Evolutionary conservation across 35 echinoderm and acorn worm genomes (phyloP), one percentile per base, ranked within the genome.

Genomic region (Amphiura filiformis): DNA sequence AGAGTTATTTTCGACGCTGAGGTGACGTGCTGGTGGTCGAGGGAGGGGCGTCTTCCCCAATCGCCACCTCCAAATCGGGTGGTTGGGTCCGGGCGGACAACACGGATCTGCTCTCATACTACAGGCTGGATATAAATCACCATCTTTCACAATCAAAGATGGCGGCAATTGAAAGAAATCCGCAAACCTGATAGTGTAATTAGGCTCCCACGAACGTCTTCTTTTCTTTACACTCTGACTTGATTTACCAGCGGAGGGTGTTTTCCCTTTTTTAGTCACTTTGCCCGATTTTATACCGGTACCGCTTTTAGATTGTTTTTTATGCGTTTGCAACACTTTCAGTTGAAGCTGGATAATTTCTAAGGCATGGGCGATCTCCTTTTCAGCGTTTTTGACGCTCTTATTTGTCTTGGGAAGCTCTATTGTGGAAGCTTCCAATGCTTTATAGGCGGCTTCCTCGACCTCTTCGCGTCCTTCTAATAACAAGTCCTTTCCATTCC

Each of bases 41-140:
- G 86, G 77, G 32, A 88, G 44, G 0, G 86, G 86, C 13, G 38
- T 28, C 18, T 80, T 34, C 9, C 86, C 86, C 41, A 88, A 33
- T 61, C 78, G 35, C 86, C 86, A 88, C 30, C 52, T 78, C 86
- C 86, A 88, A 56, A 88, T 80, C 14, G 86, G 86, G 37, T 88
- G 86, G 78, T 39, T 56, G 13, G 76, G 36, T n/a, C 31, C 76
- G 22, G 86, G 86, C 34, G 76, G 39, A 34, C 78, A 32, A 13
- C 35, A 9, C 0, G 77, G 47, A 78, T 88, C 86, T 17, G 77
- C 86, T 13, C 30, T 42, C 76, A 78, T 42, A 23, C 76, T 44
- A 35, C 49, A 78, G 11, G 86, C 86, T 56, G 76, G 86, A 31
- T 81, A 36, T 34, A 88, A 76, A 57, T 88, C 86, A 13, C 77